These are phyloP conservation scores for Balearica regulorum DNA, from an alignment of 2,797 vertebrate genomes.

Conservation along the genomic window DNA sequence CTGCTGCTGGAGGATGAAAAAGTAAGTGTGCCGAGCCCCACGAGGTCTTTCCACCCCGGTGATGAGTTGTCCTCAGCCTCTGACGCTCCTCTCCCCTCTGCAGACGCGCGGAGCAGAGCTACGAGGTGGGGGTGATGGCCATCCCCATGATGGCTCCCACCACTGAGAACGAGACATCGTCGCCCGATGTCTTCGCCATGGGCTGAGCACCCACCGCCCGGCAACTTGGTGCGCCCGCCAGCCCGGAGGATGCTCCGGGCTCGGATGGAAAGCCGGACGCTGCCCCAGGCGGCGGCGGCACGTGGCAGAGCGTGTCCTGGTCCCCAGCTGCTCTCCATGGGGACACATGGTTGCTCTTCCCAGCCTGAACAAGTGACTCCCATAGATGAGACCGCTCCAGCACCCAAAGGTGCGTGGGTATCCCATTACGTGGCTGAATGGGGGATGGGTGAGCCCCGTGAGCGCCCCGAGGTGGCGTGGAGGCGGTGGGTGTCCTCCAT, in stretches of 20 bases:
- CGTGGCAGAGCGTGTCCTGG: accelerated
- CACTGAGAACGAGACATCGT: background rate
- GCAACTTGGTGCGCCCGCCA: background rate
- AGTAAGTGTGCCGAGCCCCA: background rate
- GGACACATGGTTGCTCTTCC: background rate
- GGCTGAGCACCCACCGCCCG: background rate
- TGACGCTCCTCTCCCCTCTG: accelerated
- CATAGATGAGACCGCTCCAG: background rate
- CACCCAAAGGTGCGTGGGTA: background rate
- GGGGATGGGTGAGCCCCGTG: accelerated
- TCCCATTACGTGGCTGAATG: accelerated
- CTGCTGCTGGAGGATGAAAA: background rate
- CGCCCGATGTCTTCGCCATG: accelerated
- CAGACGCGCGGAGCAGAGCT: accelerated
- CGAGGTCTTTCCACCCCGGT: accelerated
- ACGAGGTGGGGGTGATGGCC: accelerated
- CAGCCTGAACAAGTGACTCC: background rate
- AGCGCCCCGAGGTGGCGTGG: accelerated
- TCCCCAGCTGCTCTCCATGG: background rate
- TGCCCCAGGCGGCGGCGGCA: accelerated
- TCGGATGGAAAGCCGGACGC: accelerated
- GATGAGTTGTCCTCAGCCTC: background rate
- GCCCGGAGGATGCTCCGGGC: background rate
- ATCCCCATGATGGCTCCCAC: background rate
- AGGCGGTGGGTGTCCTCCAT: accelerated